Base-by-base conservation (phyloP, 2,888 invertebrate genomes). In the Tachina grossa region DNA sequence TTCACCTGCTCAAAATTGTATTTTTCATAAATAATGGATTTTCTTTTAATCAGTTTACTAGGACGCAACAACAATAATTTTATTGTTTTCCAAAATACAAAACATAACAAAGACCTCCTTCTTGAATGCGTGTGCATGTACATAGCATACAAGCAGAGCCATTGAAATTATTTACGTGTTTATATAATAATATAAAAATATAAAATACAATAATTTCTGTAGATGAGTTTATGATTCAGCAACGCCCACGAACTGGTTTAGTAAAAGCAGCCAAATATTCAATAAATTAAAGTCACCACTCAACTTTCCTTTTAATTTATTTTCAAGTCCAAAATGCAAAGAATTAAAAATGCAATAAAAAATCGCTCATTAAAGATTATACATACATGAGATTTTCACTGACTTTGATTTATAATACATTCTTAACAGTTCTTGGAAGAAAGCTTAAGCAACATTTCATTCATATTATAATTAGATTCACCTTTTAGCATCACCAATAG, bases 401-500 rank as follows among this genome's bases (percentile, higher is more conserved):
- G 22, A 49, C 5, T 77, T 68, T 59, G 19, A 10, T 14, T 57
- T 66, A 41, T 9, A 45, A 47, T 13, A 59, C 8, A 47, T 31
- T 11, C 66, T 65, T 39, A 65, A 76, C 2, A 72, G 13, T 16
- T 41, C 63, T 31, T 31, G 31, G 31, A 9, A 22, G 11, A 53
- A 57, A 19, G 16, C 31, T 59, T 53, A 68, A 51, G 39, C 51
- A 66, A 75, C 16, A 31, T 61, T 41, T 39, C 41, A 47, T 72
- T 45, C 49, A 74, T 57, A 66, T 57, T 39, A 61, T 66, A 49
- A 16, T 45, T 49, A 55, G 51, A 81, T 31, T 68, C 74, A 90
- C 90, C 90, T 90, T 87, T 88, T 88, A 22, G 90, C 92, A 84
- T 92, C 92, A 86, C 87, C 89, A 86, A 92, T 89, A 87, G 92